Percentiles rank a stretch among this genome's conserved stretches.
Evolutionary conservation across 2,113 vertebrate genomes (phyloP).

Genomic region (Ceratotherium simum): DNA sequence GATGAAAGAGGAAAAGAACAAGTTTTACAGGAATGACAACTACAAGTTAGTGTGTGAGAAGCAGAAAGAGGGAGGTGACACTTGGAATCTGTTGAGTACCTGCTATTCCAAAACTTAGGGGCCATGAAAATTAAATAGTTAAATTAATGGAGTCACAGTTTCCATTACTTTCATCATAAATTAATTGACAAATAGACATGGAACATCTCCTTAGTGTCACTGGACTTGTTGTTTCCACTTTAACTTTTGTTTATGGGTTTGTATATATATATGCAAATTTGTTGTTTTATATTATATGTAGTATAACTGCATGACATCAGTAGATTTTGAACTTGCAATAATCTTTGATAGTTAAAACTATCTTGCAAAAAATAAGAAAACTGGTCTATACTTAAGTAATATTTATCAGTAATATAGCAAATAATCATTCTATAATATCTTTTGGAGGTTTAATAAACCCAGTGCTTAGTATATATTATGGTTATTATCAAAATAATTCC

Average conservation of each 20-base stretch:
- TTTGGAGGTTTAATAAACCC: not conserved
- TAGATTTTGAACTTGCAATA: conserved; percentile 16
- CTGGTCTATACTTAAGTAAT: not conserved
- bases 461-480: not conserved
- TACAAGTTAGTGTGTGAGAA: not conserved
- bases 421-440: not conserved
- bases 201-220: not conserved
- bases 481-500: conserved; percentile 12
- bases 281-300: not conserved
- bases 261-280: not conserved
- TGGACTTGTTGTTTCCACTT: not conserved
- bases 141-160: not conserved
- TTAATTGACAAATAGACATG: not conserved
- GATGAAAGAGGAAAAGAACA: conserved; percentile 55
- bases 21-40: conserved; percentile 67
- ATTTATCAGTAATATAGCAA: conserved; percentile 13
- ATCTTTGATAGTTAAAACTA: not conserved
- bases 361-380: not conserved
- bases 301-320: not conserved
- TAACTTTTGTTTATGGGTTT: not conserved
- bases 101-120: not conserved
- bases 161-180: conserved; percentile 27
- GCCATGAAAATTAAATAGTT: not conserved
- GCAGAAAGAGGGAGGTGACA: not conserved
- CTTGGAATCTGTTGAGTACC: not conserved